A percentile compares a stretch with the other conserved stretches of the same genome.
Conservation (phyloP, 1,140 invertebrate genomes). For the Aradophagus sp. region DNA sequence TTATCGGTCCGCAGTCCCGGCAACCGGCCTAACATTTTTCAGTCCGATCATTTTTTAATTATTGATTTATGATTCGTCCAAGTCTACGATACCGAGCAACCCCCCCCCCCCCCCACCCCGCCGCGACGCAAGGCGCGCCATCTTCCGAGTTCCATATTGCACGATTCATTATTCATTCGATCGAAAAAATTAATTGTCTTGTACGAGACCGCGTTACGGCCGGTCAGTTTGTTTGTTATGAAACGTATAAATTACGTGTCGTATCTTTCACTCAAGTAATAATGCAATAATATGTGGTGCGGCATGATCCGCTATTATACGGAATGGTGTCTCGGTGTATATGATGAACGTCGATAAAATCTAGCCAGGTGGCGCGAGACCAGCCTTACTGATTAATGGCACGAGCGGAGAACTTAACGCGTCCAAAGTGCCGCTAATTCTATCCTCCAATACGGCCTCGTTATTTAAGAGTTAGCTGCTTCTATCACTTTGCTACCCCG, state of each 20-base stretch:
- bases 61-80: slow-evolving; percentile 35
- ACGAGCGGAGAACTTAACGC: slow-evolving; percentile 56
- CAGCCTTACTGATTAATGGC: slow-evolving; percentile 58
- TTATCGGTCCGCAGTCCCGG: slow-evolving; percentile 59
- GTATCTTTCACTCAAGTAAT: slow-evolving; percentile 34
- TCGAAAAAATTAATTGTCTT: too few species aligned
- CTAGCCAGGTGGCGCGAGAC: slow-evolving; percentile 52
- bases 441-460: slow-evolving; percentile 34
- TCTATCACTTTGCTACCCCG: slow-evolving; percentile 16
- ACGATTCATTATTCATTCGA: too few species aligned
- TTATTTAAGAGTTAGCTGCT: slow-evolving; percentile 43
- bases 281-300: slow-evolving; percentile 47
- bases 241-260: slow-evolving; percentile 34
- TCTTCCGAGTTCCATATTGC: not conserved
- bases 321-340: slow-evolving; percentile 42
- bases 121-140: too few species aligned
- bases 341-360: slow-evolving; percentile 58
- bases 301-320: slow-evolving; percentile 39
- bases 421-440: slow-evolving; percentile 60
- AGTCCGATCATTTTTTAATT: slow-evolving; percentile 37
- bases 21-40: slow-evolving; percentile 26
- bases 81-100: too few species aligned
- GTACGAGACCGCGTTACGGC: too few species aligned
- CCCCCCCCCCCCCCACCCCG: too few species aligned
- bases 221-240: slow-evolving; percentile 26